These are phyloP conservation scores for Sericinus montela DNA, from an alignment of 2,888 invertebrate genomes.

Conservation along the genomic window DNA sequence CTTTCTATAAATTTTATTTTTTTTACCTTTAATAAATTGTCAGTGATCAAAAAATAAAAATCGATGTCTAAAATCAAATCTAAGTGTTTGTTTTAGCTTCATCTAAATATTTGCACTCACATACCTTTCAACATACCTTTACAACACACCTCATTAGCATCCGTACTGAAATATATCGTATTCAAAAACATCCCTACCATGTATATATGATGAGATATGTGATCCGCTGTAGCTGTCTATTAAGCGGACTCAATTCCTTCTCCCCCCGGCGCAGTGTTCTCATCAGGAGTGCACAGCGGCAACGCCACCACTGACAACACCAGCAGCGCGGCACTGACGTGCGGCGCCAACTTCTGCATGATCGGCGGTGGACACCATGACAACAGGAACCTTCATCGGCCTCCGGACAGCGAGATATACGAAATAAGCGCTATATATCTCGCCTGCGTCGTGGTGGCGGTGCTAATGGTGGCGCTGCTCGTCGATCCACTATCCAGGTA, in stretches of 20 bases:
- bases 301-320: slow-evolving; percentile 57
- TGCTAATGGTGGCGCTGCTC: slow-evolving; percentile 90
- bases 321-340: slow-evolving; percentile 77
- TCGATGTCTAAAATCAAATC: too few relatives aligned
- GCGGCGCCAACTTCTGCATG: slow-evolving; percentile 92
- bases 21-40: too few relatives aligned
- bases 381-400: slow-evolving; percentile 88
- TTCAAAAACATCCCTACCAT: too few relatives aligned
- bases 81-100: too few relatives aligned
- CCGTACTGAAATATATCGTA: too few relatives aligned
- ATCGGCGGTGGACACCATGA: slow-evolving; percentile 81
- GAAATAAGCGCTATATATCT: slow-evolving; percentile 94
- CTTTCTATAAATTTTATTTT: too few relatives aligned
- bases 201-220: too few relatives aligned
- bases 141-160: too few relatives aligned
- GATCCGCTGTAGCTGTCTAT: too few relatives aligned
- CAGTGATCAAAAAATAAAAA: too few relatives aligned
- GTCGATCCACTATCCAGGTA: slow-evolving; percentile 94
- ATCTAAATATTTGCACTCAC: too few relatives aligned
- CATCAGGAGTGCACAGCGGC: slow-evolving; percentile 85
- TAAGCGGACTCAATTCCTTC: background rate
- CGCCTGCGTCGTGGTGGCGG: slow-evolving; percentile 90
- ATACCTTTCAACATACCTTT: too few relatives aligned
- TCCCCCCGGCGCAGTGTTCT: slow-evolving; percentile 80
- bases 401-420: slow-evolving; percentile 91